Evolutionary conservation across 1,140 invertebrate genomes (phyloP), one percentile per base, ranked within the genome.

Genomic region (Ostrea denselamellosa): DNA sequence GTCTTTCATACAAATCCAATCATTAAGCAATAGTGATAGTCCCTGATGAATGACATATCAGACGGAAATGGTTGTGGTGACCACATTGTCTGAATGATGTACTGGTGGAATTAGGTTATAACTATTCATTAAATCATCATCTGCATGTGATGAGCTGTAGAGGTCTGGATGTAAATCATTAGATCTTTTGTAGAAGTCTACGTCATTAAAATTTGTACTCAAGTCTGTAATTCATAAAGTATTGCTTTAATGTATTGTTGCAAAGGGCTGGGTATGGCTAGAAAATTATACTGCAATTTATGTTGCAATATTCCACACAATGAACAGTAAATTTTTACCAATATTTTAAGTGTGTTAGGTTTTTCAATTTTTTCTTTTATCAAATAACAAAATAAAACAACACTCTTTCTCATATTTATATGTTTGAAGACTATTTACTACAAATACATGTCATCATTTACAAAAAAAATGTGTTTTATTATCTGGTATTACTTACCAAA

Each of bases 141-240:
- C 25, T 10, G 25, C 8, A 19, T 77, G 22, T 77, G 68, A 34
- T 25, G 22, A 4, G 17, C 10, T 34, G 68, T 34, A 14, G 68
- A 77, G 68, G 28, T 77, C 68, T 28, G 68, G 68, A 77, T 77
- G 68, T 14, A 77, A 25, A 10, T 77, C 68, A 28, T 28, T 77
- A 12, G 68, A 10, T 77, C 22, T 34, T 5, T 77, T 9, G 14
- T 77, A 28, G 9, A 77, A 9, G 28, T 77, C 68, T 14, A 34
- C 12, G 25, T 77, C 68, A 77, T 77, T 44, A 17, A 14, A 77
- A 14, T 9, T 22, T 34, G 68, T 77, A 25, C 25, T 77, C 22
- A 77, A 25, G 28, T 77, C 68, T 77, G 25, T 28, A 77, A 77
- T 77, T 25, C 14, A 77, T 8, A 77, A 9, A 77, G 9, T 62